Conservation (phyloP, 2,888 invertebrate genomes). For the Seira sanloemensis region DNA sequence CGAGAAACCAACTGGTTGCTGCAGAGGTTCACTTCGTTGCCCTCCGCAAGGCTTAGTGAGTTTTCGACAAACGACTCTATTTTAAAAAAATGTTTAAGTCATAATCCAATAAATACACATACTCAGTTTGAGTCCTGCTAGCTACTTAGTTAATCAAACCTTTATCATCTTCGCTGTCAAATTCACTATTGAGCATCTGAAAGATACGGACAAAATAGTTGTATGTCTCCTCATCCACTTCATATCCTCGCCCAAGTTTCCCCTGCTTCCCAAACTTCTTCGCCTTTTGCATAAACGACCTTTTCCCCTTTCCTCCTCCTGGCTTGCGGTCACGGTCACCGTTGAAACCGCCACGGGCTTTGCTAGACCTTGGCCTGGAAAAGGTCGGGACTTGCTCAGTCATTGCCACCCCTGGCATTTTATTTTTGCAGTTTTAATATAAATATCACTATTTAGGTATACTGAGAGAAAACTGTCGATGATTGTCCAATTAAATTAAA, state of each 20-base stretch:
- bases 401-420: background rate
- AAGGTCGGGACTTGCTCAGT: too few relatives aligned
- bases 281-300: slow-evolving; percentile 81
- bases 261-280: slow-evolving; percentile 85
- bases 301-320: slow-evolving; percentile 44
- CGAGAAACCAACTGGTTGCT: slow-evolving; percentile 89
- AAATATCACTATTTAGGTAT: too few relatives aligned
- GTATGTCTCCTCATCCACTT: slow-evolving; percentile 84
- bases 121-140: too few relatives aligned
- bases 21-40: slow-evolving; percentile 83
- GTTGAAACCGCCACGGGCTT: too few relatives aligned
- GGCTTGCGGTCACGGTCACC: too few relatives aligned
- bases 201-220: slow-evolving; percentile 86
- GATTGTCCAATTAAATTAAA: too few relatives aligned
- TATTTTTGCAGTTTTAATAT: too few relatives aligned
- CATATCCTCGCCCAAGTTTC: slow-evolving; percentile 83
- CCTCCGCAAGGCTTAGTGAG: slow-evolving; percentile 84
- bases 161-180: slow-evolving; percentile 84
- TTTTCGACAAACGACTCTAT: slow-evolving; percentile 85
- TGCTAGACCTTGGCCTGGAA: too few relatives aligned
- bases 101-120: background rate
- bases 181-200: slow-evolving; percentile 81
- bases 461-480: too few relatives aligned
- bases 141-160: too few relatives aligned
- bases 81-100: too few relatives aligned